Percentiles rank a stretch among this genome's conserved stretches.
Evolutionary conservation across 2,888 invertebrate genomes (phyloP).

Genomic region (Plagodis dolabraria): DNA sequence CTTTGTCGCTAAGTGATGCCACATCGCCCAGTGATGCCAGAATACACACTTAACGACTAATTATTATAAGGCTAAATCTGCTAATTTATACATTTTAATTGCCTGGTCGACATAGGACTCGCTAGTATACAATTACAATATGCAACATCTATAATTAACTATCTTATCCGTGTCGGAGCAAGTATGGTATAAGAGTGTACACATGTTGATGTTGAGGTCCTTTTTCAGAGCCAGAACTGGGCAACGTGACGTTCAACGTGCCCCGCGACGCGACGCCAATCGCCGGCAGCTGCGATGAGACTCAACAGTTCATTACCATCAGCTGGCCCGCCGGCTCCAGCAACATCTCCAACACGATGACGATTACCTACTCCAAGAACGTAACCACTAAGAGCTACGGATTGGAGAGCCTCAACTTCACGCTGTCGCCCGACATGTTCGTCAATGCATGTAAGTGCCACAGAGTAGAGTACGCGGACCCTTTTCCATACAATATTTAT

Average conservation of each 20-base stretch:
- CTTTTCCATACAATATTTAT: too few relatives aligned
- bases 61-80: too few relatives aligned
- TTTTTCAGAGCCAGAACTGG: conserved; percentile 51
- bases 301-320: conserved; percentile 56
- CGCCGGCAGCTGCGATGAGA: conserved; percentile 58
- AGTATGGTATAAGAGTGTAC: too few relatives aligned
- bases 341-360: conserved; percentile 52
- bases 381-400: conserved; percentile 60
- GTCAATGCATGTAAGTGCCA: conserved; percentile 63
- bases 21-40: too few relatives aligned
- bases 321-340: conserved; percentile 49
- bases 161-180: too few relatives aligned
- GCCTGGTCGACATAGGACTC: too few relatives aligned
- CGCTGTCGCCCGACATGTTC: conserved; percentile 70
- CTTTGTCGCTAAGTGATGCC: too few relatives aligned
- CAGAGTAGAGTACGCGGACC: too few relatives aligned
- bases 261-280: conserved; percentile 56
- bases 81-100: too few relatives aligned
- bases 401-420: conserved; percentile 60
- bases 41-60: too few relatives aligned
- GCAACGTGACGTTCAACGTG: conserved; percentile 58
- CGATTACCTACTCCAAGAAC: conserved; percentile 60
- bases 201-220: not conserved
- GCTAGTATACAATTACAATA: too few relatives aligned
- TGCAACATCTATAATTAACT: too few relatives aligned